Base-by-base conservation (phyloP, 2,888 invertebrate species). In the Bruchidius siliquastri region DNA sequence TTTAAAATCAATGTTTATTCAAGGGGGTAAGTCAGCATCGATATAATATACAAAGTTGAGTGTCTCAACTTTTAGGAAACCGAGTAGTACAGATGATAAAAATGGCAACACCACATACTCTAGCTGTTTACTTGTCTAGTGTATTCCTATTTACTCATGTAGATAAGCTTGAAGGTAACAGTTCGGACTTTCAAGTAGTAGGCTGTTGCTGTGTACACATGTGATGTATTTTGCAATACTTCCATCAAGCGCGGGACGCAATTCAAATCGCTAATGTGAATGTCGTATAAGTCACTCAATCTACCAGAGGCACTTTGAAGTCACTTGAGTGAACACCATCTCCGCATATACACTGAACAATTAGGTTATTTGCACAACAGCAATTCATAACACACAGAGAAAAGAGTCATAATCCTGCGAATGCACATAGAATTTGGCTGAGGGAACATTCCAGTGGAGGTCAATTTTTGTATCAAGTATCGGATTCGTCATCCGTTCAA, bases 261-360 rank as follows among this genome's bases (percentile, higher is more conserved):
- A 49, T 18, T 49, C 1, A 49, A 49, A 49, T 49, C 49, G 18
- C 49, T 13, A 49, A 49, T 49, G 49, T 49, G 18, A 3, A 13
- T 49, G 49, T 49, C 49, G 49, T 49, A 49, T 49, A 49, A 83
- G 80, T 81, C 84, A 84, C 84, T 84, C 84, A 83, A 85, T 85
- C 86, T 86, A 86, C 86, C 85, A 85, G 85, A 86, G 86, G 86
- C 87, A 86, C 86, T 86, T 81, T 85, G 81, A 84, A 85, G 86
- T 86, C 85, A 84, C 84, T 22, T 85, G 85, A 85, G 86, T 85
- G 85, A 83, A 85, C 82, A 84, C 84, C 83, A 82, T 78, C 83
- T 81, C 84, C 85, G 80, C 78, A 80, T 78, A 80, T 81, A 86
- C 86, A 86, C 85, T 84, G 85, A 86, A 86, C 86, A 85, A 85